Evolutionary conservation across 2,888 invertebrate species (phyloP).

Genomic region (Morpho deidamia): DNA sequence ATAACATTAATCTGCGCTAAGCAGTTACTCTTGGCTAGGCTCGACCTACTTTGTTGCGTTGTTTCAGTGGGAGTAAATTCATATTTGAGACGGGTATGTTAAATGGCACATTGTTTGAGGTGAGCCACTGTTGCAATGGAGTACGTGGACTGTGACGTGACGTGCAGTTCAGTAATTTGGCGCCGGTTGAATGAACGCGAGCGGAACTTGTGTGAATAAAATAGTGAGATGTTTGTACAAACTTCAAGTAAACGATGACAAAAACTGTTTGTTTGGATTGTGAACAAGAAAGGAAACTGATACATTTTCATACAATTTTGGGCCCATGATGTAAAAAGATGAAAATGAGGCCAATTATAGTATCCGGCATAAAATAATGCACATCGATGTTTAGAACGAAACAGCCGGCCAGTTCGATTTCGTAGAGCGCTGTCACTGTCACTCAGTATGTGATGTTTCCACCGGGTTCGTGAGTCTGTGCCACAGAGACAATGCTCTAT

Average conservation of each 20-base stretch:
- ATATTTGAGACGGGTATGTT: conserved; percentile 17
- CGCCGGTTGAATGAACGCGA: conserved; percentile 24
- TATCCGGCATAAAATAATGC: too few relatives aligned
- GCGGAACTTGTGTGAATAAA: conserved; percentile 23
- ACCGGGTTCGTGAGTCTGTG: too few relatives aligned
- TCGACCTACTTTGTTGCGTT: conserved; percentile 13
- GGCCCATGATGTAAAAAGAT: too few relatives aligned
- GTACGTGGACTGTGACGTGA: conserved; percentile 32
- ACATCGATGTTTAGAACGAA: too few relatives aligned
- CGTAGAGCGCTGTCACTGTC: too few relatives aligned
- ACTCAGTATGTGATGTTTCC: too few relatives aligned
- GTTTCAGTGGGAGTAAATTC: conserved; percentile 17
- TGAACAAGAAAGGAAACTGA: conserved; percentile 6
- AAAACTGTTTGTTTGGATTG: conserved; percentile 10
- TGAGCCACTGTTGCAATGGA: conserved; percentile 8
- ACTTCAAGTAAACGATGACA: conserved; percentile 13
- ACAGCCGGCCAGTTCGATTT: too few relatives aligned
- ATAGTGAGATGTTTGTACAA: conserved; percentile 16
- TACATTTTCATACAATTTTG: too few relatives aligned
- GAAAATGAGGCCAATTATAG: too few relatives aligned
- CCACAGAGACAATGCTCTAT: too few relatives aligned
- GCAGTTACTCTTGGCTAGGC: conserved; percentile 7
- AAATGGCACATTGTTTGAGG: conserved; percentile 18
- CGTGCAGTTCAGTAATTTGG: conserved; percentile 32
- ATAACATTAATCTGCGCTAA: conserved; percentile 9